A percentile compares a stretch with the other conserved stretches of the same genome.
These are phyloP conservation scores for Drosophila mercatorum DNA, from an alignment of 2,888 invertebrate genomes.

Conservation along the genomic window DNA sequence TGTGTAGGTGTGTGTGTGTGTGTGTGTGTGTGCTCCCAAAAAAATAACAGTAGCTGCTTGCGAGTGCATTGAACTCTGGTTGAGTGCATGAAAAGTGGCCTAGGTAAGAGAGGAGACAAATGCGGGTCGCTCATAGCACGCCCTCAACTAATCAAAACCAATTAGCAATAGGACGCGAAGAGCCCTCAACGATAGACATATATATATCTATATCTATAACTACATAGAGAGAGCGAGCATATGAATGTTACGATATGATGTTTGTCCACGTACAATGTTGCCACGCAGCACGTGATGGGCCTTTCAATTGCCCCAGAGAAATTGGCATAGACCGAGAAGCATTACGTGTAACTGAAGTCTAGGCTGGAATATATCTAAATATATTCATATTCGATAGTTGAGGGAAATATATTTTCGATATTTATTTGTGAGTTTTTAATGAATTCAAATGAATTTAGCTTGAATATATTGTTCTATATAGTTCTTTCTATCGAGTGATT, in stretches of 20 bases:
- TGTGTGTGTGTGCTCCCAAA: slow-evolving; percentile 23
- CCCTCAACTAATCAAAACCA: slow-evolving; percentile 74
- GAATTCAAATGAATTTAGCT: background rate
- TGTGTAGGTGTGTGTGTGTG: slow-evolving; percentile 5
- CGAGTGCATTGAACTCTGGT: slow-evolving; percentile 40
- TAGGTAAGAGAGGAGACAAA: slow-evolving; percentile 10
- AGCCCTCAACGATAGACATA: slow-evolving; percentile 27
- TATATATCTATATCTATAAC: background rate
- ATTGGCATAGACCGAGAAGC: slow-evolving; percentile 26
- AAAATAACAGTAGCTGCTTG: slow-evolving; percentile 17
- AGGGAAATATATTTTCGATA: slow-evolving; percentile 17
- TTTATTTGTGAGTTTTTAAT: background rate
- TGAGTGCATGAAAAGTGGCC: slow-evolving; percentile 27
- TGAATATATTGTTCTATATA: background rate
- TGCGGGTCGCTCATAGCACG: slow-evolving; percentile 45
- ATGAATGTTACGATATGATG: slow-evolving; percentile 3
- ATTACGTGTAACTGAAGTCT: background rate
- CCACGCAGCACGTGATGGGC: slow-evolving; percentile 60
- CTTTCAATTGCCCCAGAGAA: slow-evolving; percentile 43
- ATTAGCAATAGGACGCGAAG: slow-evolving; percentile 66
- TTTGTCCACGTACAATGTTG: slow-evolving; percentile 52
- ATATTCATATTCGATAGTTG: slow-evolving; percentile 35
- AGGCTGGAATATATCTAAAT: background rate
- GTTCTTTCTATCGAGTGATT: too few species aligned
- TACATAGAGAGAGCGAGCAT: background rate